phyloP scores from a whole-genome alignment of 2,888 invertebrate species.

The Drosophila colorata region DNA sequence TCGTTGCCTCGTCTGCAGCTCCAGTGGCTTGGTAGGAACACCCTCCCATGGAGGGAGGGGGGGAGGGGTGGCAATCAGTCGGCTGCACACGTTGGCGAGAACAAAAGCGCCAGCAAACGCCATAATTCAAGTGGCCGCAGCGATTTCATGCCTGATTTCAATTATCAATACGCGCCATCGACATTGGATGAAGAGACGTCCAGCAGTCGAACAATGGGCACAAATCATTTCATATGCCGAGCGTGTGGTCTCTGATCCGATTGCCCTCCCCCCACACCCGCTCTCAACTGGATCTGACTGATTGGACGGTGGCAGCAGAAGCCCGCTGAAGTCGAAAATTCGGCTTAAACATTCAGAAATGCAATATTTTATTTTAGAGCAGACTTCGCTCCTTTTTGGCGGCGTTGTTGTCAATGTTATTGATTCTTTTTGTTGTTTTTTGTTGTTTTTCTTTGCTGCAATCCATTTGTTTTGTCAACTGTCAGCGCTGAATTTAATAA shows the following conservation, averaged over 20 bases:
- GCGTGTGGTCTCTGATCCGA: slow-evolving; percentile 65
- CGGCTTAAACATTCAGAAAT: slow-evolving; percentile 37
- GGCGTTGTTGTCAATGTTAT: slow-evolving; percentile 13
- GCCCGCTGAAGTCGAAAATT: slow-evolving; percentile 29
- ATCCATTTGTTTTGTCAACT: slow-evolving; percentile 74
- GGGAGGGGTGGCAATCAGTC: slow-evolving; percentile 29
- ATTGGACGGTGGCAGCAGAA: slow-evolving; percentile 28
- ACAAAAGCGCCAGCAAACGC: slow-evolving; percentile 81
- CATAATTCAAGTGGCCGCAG: slow-evolving; percentile 79
- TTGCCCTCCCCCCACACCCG: background rate
- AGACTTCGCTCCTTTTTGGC: slow-evolving; percentile 31
- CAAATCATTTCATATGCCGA: slow-evolving; percentile 80
- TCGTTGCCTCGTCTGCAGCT: slow-evolving; percentile 31
- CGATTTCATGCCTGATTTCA: slow-evolving; percentile 81
- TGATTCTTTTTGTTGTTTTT: slow-evolving; percentile 28
- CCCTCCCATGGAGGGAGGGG: no score
- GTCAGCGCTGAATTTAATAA: slow-evolving; percentile 73
- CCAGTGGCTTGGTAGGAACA: slow-evolving; percentile 17
- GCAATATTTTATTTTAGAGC: slow-evolving; percentile 78
- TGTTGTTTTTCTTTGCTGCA: slow-evolving; percentile 27
- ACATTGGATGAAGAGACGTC: slow-evolving; percentile 37
- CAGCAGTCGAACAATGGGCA: slow-evolving; percentile 72
- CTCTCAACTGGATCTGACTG: background rate
- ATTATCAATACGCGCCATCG: slow-evolving; percentile 78
- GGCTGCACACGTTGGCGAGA: slow-evolving; percentile 66